phyloP scores from a whole-genome alignment of 2,797 vertebrate genomes.

The Tarsius wallacei region DNA sequence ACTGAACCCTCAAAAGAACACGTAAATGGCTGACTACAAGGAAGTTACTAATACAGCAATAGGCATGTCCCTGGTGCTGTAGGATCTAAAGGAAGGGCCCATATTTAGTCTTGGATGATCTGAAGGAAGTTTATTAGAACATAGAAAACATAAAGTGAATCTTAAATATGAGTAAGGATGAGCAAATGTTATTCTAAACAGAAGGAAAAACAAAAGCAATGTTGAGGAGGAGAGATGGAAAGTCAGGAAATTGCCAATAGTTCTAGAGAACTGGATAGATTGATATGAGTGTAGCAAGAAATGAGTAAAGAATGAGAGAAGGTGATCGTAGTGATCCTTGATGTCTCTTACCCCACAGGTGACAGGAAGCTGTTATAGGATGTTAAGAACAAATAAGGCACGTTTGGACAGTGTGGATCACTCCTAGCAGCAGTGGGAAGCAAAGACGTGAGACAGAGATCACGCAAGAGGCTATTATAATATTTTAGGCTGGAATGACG shows the following conservation, averaged over 20 bases:
- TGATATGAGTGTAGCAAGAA: not conserved
- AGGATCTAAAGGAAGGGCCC: not conserved
- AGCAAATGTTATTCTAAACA: not conserved
- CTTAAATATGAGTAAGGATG: not conserved
- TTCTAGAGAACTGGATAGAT: not conserved
- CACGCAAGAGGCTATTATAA: not conserved
- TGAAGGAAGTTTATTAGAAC: not conserved
- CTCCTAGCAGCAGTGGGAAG: not conserved
- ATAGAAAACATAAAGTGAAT: not conserved
- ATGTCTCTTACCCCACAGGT: not conserved
- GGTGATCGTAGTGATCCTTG: not conserved
- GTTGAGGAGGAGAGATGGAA: not conserved
- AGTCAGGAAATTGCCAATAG: not conserved
- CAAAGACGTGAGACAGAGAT: not conserved
- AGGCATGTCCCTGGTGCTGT: not conserved
- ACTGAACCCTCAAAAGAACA: not conserved
- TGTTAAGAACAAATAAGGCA: not conserved
- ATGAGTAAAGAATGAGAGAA: not conserved
- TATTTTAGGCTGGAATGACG: not conserved
- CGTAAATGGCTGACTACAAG: not conserved
- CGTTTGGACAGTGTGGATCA: not conserved
- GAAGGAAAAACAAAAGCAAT: conserved; percentile 1
- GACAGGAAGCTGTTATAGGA: not conserved
- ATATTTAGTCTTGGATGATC: not conserved
- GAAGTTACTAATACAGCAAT: not conserved